Conservation (phyloP, 2,797 vertebrate species). For the Cossypha dichroa region DNA sequence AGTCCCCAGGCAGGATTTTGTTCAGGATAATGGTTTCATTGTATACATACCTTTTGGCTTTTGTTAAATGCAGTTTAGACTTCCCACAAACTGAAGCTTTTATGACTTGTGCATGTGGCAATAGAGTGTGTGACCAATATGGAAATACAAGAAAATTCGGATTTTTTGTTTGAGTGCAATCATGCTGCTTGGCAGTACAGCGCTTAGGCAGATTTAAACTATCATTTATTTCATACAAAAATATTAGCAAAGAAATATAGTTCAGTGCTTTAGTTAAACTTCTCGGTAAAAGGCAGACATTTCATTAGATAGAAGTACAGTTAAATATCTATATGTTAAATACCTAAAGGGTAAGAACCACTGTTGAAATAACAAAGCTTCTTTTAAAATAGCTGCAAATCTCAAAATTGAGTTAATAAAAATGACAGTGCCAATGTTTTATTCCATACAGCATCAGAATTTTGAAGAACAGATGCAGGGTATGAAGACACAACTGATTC, state of each 20-base stretch:
- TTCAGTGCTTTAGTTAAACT: background rate
- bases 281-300: background rate
- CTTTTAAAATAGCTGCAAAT: background rate
- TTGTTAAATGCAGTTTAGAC: background rate
- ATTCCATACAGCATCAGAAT: slow-evolving; percentile 88
- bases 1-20: background rate
- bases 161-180: background rate
- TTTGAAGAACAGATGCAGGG: slow-evolving; percentile 99
- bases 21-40: background rate
- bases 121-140: background rate
- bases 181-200: background rate
- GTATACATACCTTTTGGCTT: background rate
- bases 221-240: background rate
- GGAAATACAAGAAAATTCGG: background rate
- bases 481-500: slow-evolving; percentile 95
- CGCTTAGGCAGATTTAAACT: background rate
- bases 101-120: background rate
- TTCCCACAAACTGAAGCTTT: background rate
- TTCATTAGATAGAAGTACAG: background rate
- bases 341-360: background rate
- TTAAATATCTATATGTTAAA: background rate
- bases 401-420: background rate
- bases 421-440: slow-evolving; percentile 24
- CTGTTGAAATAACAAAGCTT: background rate
- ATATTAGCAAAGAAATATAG: background rate